These are phyloP conservation scores for Aleiodes alternator DNA, from an alignment of 2,888 invertebrate genomes.

Conservation along the genomic window DNA sequence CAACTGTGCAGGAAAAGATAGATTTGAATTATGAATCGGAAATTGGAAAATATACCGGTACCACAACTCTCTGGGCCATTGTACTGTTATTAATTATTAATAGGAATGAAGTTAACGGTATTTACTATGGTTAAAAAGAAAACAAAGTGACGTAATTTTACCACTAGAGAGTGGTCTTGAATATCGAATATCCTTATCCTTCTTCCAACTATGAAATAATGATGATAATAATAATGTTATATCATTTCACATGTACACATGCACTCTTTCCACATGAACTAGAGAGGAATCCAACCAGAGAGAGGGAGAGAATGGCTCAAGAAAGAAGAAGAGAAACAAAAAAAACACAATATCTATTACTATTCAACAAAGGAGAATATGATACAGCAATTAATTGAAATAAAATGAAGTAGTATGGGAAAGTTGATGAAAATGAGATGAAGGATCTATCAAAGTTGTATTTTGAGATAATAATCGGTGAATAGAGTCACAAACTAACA, in stretches of 20 bases:
- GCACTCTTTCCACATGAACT: constrained; percentile 22
- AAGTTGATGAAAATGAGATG: constrained; percentile 18
- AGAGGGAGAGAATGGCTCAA: constrained; percentile 9
- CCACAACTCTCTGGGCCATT: constrained; percentile 24
- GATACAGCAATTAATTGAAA: background rate
- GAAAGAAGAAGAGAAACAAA: background rate
- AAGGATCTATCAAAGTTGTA: background rate
- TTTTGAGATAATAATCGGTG: constrained; percentile 7
- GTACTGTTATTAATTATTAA: constrained; percentile 49
- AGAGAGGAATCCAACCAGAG: constrained; percentile 29
- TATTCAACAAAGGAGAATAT: too few relatives aligned
- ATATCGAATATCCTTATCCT: constrained; percentile 45
- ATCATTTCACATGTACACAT: constrained; percentile 16
- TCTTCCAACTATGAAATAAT: constrained; percentile 4
- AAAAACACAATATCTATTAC: too few relatives aligned
- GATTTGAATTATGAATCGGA: constrained; percentile 42
- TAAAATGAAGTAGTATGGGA: background rate
- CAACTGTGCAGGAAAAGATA: constrained; percentile 15
- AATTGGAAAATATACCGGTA: constrained; percentile 41
- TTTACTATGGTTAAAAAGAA: background rate
- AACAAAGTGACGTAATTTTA: constrained; percentile 31
- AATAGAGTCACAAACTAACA: constrained; percentile 29
- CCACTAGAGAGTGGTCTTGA: constrained; percentile 43
- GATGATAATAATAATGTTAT: constrained; percentile 43
- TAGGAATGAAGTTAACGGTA: constrained; percentile 45